These are phyloP conservation scores for Siderastrea radians DNA, from an alignment of 92 coral and sea anemone genomes.

Conservation along the genomic window DNA sequence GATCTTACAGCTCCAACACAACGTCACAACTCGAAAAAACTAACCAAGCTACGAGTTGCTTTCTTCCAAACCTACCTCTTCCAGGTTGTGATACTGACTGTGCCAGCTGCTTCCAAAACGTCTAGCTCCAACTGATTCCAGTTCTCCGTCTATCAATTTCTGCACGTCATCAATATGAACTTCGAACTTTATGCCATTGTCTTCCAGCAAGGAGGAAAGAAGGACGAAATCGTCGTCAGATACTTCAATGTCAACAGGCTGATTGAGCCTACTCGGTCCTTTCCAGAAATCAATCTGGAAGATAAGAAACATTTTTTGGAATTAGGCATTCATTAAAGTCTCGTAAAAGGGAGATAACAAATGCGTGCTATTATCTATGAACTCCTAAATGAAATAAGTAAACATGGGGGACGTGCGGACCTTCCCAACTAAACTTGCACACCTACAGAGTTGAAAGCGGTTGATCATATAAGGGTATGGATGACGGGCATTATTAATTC, in stretches of 20 bases:
- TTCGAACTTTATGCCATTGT: conserved; percentile 40
- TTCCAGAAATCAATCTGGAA: conserved; percentile 72
- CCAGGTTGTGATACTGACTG: conserved; percentile 48
- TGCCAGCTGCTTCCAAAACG: conserved; percentile 29
- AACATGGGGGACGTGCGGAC: no score
- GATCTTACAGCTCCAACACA: no score
- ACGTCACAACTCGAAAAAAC: no score
- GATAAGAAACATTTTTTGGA: neutral
- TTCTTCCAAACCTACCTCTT: conserved; percentile 37
- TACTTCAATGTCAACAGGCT: conserved; percentile 60
- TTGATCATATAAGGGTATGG: no score
- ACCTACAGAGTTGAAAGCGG: no score
- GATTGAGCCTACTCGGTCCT: conserved; percentile 44
- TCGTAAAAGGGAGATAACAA: no score
- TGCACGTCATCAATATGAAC: conserved; percentile 58
- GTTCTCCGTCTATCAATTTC: conserved; percentile 43
- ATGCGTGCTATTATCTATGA: no score
- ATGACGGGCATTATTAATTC: no score
- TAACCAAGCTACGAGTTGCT: no score
- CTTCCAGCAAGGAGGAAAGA: conserved; percentile 45
- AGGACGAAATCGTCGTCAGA: conserved; percentile 49
- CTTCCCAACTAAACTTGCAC: no score
- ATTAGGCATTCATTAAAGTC: no score
- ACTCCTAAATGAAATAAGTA: no score
- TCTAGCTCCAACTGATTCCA: conserved; percentile 9